phyloP scores from a whole-genome alignment of 2,113 vertebrate species.

The Microcebus murinus region DNA sequence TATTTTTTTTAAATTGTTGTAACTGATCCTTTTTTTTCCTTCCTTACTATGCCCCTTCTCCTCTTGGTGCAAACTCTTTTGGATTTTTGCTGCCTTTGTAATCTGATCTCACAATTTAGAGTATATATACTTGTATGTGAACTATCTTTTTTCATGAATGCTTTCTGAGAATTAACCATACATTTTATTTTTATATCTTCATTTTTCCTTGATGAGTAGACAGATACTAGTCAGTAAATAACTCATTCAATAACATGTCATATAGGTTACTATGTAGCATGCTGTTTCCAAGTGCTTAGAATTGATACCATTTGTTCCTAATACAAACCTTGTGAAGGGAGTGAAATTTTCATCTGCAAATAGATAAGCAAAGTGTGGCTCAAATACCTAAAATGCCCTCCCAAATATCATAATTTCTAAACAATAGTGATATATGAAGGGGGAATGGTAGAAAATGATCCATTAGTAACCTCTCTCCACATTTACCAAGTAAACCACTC shows the following conservation, averaged over 20 bases:
- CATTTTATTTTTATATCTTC: not conserved
- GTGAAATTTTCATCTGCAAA: not conserved
- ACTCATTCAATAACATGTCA: not conserved
- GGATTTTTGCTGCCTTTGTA: not conserved
- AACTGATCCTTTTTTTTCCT: not conserved
- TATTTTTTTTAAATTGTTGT: not conserved
- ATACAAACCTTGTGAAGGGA: constrained; percentile 5
- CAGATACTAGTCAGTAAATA: constrained; percentile 20
- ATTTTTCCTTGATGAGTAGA: not conserved
- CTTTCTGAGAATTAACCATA: not conserved
- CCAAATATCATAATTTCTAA: not conserved
- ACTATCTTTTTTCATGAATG: not conserved
- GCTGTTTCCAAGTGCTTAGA: not conserved
- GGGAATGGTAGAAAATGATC: not conserved
- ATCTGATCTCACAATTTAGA: constrained; percentile 10
- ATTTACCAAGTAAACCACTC: not conserved
- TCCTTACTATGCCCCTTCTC: not conserved
- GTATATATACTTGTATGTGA: not conserved
- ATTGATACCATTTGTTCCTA: not conserved
- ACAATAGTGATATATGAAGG: not conserved
- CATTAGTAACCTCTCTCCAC: not conserved
- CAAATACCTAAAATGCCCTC: not conserved
- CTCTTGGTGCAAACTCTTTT: not conserved
- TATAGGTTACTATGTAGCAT: not conserved
- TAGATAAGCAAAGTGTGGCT: not conserved